Evolutionary conservation across 2,797 vertebrate genomes (phyloP).

Genomic region (Scolopax bukidnonensis): DNA sequence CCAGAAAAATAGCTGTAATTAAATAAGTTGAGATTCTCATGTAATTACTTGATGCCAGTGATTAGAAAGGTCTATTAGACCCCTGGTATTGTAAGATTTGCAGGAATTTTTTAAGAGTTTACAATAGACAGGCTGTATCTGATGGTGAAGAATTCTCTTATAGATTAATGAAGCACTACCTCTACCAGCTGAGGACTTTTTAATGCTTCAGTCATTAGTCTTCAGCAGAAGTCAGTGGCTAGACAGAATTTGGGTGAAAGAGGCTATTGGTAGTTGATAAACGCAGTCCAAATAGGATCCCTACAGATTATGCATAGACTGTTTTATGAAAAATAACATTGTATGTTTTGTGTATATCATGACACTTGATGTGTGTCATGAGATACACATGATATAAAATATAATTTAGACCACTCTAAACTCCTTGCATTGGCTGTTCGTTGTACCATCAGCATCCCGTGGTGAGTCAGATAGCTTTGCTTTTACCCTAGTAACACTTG

Average conservation of each 20-base stretch:
- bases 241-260: not conserved
- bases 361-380: not conserved
- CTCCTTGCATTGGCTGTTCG: not conserved
- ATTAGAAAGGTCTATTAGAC: not conserved
- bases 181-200: not conserved
- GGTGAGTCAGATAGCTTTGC: constrained; percentile 4
- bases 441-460: not conserved
- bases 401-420: not conserved
- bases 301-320: not conserved
- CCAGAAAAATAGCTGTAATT: not conserved
- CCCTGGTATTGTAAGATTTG: not conserved
- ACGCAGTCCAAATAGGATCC: not conserved
- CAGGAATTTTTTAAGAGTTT: not conserved
- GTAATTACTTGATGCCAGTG: not conserved
- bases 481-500: not conserved
- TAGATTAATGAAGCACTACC: not conserved
- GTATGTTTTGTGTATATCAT: not conserved
- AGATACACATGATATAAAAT: not conserved
- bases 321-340: not conserved
- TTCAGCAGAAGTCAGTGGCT: not conserved
- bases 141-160: not conserved
- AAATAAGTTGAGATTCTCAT: not conserved
- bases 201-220: not conserved
- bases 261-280: not conserved
- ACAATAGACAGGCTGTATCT: not conserved